Percentiles rank a stretch among this genome's conserved stretches.
phyloP scores from a whole-genome alignment of 2,797 vertebrate genomes.

The Platyrinchus mystaceus region DNA sequence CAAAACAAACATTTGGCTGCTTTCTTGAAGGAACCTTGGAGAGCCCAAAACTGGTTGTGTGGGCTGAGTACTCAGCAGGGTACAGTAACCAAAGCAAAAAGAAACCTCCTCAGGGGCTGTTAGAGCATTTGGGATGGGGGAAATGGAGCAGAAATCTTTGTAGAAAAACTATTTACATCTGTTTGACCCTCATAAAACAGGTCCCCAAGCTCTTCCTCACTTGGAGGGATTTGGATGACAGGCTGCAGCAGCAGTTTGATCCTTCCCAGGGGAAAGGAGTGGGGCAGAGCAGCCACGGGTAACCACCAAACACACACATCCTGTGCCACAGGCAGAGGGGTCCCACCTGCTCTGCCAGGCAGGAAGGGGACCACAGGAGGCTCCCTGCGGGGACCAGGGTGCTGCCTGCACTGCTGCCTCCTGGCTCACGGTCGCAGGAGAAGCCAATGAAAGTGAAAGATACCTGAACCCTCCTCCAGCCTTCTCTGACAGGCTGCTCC shows the following conservation, averaged over 20 bases:
- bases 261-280: background rate
- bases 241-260: background rate
- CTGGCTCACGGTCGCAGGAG: background rate
- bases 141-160: constrained; percentile 41
- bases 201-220: background rate
- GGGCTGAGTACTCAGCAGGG: constrained; percentile 35
- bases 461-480: background rate
- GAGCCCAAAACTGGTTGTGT: constrained; percentile 40
- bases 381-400: background rate
- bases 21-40: constrained; percentile 29
- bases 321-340: fast-evolving
- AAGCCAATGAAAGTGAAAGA: constrained; percentile 38
- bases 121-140: background rate
- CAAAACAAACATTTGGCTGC: constrained; percentile 53
- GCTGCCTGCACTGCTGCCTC: background rate
- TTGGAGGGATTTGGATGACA: background rate
- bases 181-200: constrained; percentile 36
- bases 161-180: constrained; percentile 42
- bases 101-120: constrained; percentile 20
- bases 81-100: constrained; percentile 44
- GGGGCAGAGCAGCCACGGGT: background rate
- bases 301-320: background rate
- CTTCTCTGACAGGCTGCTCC: background rate
- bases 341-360: background rate
- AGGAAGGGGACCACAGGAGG: background rate